These are phyloP conservation scores for Ylistrum balloti DNA, from an alignment of 1,140 invertebrate species.

Conservation along the genomic window DNA sequence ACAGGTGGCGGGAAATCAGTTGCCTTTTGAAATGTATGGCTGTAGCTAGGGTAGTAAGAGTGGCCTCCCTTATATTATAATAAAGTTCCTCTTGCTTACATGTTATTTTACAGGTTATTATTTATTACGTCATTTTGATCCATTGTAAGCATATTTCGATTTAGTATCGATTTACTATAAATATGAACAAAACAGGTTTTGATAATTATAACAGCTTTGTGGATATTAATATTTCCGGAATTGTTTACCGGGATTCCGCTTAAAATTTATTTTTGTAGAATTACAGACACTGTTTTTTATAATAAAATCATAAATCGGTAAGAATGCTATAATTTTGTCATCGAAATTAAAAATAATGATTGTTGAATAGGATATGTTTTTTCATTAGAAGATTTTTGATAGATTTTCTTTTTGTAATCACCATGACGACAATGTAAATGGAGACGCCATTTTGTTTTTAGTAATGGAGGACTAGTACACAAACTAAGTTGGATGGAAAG, in stretches of 20 bases:
- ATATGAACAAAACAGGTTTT: not conserved
- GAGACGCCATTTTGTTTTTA: conserved; percentile 28
- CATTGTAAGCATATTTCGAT: no score
- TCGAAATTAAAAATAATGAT: not conserved
- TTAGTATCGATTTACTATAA: not conserved
- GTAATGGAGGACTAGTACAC: conserved; percentile 15
- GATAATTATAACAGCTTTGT: not conserved
- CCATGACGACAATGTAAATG: conserved; percentile 27
- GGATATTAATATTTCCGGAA: not conserved
- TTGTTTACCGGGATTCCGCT: not conserved
- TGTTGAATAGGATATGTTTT: no score
- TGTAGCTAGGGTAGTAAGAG: not conserved
- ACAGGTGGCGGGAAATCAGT: not conserved
- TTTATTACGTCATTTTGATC: no score
- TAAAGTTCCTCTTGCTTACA: no score
- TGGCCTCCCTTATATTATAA: not conserved
- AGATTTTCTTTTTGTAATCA: not conserved
- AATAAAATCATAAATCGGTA: not conserved
- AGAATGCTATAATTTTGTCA: no score
- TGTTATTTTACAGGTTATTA: no score
- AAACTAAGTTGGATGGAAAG: not conserved
- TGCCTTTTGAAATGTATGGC: not conserved
- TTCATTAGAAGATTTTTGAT: not conserved
- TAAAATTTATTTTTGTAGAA: not conserved
- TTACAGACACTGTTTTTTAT: not conserved